A percentile compares a stretch with the other conserved stretches of the same genome.
Conservation (phyloP, 2,888 invertebrate genomes). For the Drosophila borealis region DNA sequence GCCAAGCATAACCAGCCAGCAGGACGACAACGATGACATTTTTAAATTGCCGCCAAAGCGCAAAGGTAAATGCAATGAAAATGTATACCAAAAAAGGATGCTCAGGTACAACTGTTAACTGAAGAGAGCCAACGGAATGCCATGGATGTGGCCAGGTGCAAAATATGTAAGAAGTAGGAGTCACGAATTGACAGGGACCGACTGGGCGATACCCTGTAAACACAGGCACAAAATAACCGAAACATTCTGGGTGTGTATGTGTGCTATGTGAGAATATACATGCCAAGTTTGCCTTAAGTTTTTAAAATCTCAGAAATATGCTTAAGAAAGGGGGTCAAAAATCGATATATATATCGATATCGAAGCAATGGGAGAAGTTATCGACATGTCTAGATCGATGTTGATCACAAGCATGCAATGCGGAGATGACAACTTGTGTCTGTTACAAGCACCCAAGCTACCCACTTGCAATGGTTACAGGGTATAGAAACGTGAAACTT, state of each 20-base stretch:
- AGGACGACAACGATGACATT: slow-evolving; percentile 40
- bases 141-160: slow-evolving; percentile 41
- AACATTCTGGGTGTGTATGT: too few species aligned
- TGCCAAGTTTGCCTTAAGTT: too few species aligned
- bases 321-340: neutral
- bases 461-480: neutral
- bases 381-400: neutral
- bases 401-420: too few species aligned
- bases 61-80: slow-evolving; percentile 66
- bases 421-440: too few species aligned
- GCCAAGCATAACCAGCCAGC: slow-evolving; percentile 35
- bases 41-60: slow-evolving; percentile 46
- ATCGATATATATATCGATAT: neutral
- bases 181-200: neutral
- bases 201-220: neutral
- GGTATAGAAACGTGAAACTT: slow-evolving; percentile 53
- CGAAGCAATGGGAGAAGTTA: neutral
- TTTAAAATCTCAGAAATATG: neutral
- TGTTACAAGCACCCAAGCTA: too few species aligned
- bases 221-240: too few species aligned
- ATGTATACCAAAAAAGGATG: slow-evolving; percentile 42
- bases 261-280: too few species aligned
- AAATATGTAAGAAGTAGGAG: slow-evolving; percentile 51
- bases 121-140: slow-evolving; percentile 6
- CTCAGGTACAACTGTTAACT: slow-evolving; percentile 21